Base-by-base conservation (phyloP, 1,140 invertebrate genomes). In the Calephelis virginiensis region DNA sequence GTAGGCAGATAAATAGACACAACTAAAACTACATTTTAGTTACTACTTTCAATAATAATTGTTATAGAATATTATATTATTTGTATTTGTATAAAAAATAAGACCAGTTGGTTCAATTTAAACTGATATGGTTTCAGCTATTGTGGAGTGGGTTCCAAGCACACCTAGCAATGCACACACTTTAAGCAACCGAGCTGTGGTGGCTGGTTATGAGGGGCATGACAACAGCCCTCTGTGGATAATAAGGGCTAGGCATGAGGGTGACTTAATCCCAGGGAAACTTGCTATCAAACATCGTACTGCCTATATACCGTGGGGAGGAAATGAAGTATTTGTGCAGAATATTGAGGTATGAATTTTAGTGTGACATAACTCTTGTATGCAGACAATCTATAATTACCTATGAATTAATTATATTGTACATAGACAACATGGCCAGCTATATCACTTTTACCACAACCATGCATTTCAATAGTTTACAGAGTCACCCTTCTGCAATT, bases 171-270 rank as follows among this genome's bases (percentile, higher is more conserved):
- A 77, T 37, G 88, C 85, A 0, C 49, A 63, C 0, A 14, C 45
- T 8, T 66, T 87, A 0, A 72, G 66, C 8, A 69, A 86, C 61
- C 66, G 75, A 38, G 89, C 86, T 3, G 77, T 91, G 0, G 81
- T 91, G 3, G 89, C 70, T 9, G 89, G 89, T 0, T 87, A 85
- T 17, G 86, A 90, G 47, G 85, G 81, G 0, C 62, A 84, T 28
- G 88, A 91, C 40, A 72, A 79, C 1, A 91, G 85, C 49, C 86
- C 88, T 0, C 74, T 90, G 0, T 90, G 88, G 88, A 80, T 85
- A 1, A 89, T 87, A 50, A 69, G 88, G 13, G 78, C 82, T 0
- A 71, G 70, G 61, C 75, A 75, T 50, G 76, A 83, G 64, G 78
- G 82, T 11, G 89, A 91, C 37, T 38, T 89, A 37, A 77, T 89